These are phyloP conservation scores for Chrysolina americana DNA, from an alignment of 2,888 invertebrate genomes.

Conservation along the genomic window DNA sequence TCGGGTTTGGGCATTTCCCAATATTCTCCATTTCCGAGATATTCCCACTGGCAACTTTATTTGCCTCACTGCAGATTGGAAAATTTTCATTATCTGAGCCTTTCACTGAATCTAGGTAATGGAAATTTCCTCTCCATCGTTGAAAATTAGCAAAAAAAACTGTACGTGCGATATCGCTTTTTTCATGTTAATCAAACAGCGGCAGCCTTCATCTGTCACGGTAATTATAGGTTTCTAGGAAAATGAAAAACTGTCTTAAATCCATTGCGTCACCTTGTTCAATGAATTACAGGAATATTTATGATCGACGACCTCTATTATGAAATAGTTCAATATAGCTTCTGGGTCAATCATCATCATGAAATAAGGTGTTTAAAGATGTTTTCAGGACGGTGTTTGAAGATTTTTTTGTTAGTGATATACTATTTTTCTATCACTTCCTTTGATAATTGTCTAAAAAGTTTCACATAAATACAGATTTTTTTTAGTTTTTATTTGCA, in stretches of 20 bases:
- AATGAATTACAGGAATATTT: not conserved
- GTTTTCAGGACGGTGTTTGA: not conserved
- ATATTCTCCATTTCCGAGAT: too few species aligned
- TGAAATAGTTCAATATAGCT: not conserved
- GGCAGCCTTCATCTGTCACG: not conserved
- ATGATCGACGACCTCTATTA: not conserved
- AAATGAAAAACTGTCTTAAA: not conserved
- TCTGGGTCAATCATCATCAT: not conserved
- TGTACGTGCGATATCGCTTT: not conserved
- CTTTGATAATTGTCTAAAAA: too few species aligned
- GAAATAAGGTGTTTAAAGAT: not conserved
- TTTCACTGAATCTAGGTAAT: not conserved
- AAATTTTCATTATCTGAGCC: not conserved
- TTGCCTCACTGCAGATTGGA: too few species aligned
- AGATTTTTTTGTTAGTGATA: not conserved
- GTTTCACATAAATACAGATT: too few species aligned
- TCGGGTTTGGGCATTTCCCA: too few species aligned
- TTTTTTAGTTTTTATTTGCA: too few species aligned
- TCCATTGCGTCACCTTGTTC: not conserved
- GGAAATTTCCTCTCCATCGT: not conserved
- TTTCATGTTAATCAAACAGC: constrained; percentile 7
- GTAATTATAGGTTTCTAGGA: not conserved
- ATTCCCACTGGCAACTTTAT: too few species aligned
- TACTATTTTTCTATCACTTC: not conserved
- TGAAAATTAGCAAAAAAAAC: not conserved